Evolutionary conservation across 1,140 invertebrate species (phyloP).

Genomic region (Alviniconcha marisindica): DNA sequence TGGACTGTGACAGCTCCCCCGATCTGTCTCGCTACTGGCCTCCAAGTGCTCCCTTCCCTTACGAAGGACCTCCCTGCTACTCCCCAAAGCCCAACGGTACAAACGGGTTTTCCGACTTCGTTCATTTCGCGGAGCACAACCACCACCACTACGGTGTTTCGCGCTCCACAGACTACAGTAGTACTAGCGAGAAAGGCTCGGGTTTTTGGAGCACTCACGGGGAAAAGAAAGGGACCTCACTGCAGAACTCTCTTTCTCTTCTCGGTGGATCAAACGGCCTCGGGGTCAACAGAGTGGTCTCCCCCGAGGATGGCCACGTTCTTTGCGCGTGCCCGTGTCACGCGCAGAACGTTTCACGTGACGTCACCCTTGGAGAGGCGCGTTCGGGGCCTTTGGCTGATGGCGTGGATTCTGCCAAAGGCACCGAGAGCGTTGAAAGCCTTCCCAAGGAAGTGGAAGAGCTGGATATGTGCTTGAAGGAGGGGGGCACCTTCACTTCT

Average conservation of each 20-base stretch:
- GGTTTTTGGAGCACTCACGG: no score
- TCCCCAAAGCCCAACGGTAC: neutral
- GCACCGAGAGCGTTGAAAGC: no score
- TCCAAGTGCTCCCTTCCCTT: neutral
- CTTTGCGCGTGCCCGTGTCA: constrained; percentile 8
- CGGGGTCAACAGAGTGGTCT: neutral
- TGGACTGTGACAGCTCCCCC: neutral
- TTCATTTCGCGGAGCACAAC: constrained; percentile 10
- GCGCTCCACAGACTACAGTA: no score
- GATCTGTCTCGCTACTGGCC: neutral
- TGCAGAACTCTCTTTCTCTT: neutral
- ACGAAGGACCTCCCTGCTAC: neutral
- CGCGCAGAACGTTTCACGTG: neutral
- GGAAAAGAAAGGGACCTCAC: neutral
- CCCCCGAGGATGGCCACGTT: constrained; percentile 17
- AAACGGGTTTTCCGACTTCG: neutral
- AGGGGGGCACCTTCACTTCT: no score
- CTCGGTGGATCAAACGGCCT: neutral
- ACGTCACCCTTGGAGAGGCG: neutral
- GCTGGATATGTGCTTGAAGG: no score
- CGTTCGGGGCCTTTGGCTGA: no score
- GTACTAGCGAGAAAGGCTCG: no score
- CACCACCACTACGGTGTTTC: no score
- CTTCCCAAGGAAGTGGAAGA: no score
- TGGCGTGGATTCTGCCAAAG: no score